A percentile compares a stretch with the other conserved stretches of the same genome.
These are phyloP conservation scores for Polymixis lichenea DNA, from an alignment of 2,888 invertebrate genomes.

Conservation along the genomic window DNA sequence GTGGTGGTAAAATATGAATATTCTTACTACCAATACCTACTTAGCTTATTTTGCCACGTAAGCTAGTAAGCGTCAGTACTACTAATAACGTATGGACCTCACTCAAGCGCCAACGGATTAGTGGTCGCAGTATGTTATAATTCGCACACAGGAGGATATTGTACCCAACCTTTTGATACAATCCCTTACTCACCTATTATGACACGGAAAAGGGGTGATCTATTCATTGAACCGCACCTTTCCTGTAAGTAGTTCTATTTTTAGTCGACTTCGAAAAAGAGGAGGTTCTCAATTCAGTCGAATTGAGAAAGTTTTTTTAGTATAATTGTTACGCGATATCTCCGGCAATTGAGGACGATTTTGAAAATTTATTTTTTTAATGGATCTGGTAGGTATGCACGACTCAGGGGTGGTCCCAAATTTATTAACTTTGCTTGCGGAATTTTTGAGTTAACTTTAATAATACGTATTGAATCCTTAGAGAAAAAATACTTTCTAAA, in stretches of 20 bases:
- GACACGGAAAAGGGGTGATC: not conserved
- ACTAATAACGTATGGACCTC: not conserved
- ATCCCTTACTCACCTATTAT: constrained; percentile 5
- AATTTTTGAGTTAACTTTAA: no score
- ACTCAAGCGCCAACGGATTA: not conserved
- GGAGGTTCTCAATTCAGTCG: no score
- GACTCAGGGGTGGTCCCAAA: no score
- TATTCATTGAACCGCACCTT: constrained; percentile 2
- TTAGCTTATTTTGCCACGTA: not conserved
- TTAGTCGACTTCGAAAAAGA: no score
- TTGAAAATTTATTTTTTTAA: no score
- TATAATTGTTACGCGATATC: no score
- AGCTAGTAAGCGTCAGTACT: not conserved
- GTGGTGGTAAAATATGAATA: not conserved
- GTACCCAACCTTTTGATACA: not conserved
- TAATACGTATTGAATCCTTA: no score
- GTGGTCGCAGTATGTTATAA: not conserved
- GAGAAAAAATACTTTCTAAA: no score
- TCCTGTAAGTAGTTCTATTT: not conserved
- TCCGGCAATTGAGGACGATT: no score
- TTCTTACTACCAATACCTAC: not conserved
- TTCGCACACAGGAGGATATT: not conserved
- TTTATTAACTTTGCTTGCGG: no score
- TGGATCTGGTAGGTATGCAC: no score
- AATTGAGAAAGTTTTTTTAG: no score